phyloP scores from a whole-genome alignment of 2,888 invertebrate species.

The Crocallis elinguaria region DNA sequence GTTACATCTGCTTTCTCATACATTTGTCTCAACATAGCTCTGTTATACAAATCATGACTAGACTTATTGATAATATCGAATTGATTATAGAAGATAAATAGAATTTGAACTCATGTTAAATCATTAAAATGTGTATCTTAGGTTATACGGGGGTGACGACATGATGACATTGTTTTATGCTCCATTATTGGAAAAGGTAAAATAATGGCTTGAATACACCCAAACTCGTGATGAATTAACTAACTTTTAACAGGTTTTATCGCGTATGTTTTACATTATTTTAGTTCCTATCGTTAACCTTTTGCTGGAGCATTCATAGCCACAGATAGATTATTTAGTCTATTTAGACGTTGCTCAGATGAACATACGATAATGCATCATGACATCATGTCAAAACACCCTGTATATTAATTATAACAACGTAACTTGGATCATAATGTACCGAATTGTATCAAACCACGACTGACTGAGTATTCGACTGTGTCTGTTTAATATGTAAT shows the following conservation, averaged over 20 bases:
- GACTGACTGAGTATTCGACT: slow-evolving; percentile 80
- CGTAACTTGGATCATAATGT: slow-evolving; percentile 30
- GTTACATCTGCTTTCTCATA: slow-evolving; percentile 1
- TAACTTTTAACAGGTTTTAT: no score
- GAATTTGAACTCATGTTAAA: slow-evolving; percentile 6
- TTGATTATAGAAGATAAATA: slow-evolving; percentile 24
- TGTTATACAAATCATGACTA: slow-evolving; percentile 17
- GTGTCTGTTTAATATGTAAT: slow-evolving; percentile 70
- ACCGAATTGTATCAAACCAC: slow-evolving; percentile 52
- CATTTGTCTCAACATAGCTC: not conserved
- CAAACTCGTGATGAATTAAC: no score
- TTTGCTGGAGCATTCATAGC: no score
- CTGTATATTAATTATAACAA: slow-evolving; percentile 2
- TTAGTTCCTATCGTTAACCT: no score
- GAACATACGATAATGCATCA: no score
- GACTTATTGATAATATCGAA: slow-evolving; percentile 27
- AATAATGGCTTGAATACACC: no score
- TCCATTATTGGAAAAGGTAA: no score
- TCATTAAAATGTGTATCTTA: not conserved
- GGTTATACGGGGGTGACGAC: slow-evolving; percentile 5
- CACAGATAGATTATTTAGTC: no score
- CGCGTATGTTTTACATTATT: no score
- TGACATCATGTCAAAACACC: slow-evolving; percentile 1
- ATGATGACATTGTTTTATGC: not conserved
- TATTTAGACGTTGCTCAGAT: no score